Percentiles rank a stretch among this genome's conserved stretches.
These are phyloP conservation scores for Piaya cayana DNA, from an alignment of 2,113 vertebrate genomes.

Conservation along the genomic window DNA sequence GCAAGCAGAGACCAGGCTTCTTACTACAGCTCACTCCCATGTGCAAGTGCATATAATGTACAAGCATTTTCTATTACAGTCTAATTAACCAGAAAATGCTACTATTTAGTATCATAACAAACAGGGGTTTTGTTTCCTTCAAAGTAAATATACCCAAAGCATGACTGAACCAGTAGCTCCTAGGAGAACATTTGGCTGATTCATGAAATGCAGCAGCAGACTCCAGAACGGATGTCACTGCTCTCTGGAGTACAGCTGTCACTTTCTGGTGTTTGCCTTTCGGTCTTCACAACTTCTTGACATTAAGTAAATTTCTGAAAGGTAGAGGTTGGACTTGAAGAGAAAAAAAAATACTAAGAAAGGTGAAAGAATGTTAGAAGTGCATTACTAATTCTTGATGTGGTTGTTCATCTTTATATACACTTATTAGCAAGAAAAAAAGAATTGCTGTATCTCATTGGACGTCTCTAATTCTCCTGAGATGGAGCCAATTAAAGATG, in stretches of 20 bases:
- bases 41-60: neutral
- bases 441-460: neutral
- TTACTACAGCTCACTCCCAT: neutral
- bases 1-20: neutral
- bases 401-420: neutral
- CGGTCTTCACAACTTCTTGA: neutral
- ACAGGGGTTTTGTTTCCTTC: constrained; percentile 3
- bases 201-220: neutral
- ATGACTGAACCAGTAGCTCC: neutral
- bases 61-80: neutral
- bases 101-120: neutral
- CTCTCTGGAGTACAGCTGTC: constrained; percentile 41
- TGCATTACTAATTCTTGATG: neutral
- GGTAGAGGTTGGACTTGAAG: neutral
- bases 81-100: neutral
- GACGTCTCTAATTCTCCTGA: constrained; percentile 25
- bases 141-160: neutral
- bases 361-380: neutral
- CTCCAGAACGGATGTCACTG: neutral
- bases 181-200: neutral
- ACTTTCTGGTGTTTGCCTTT: neutral
- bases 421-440: neutral
- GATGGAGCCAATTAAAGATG: neutral
- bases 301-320: neutral
- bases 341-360: neutral